Base-by-base conservation (phyloP, 2,888 invertebrate species). In the Polia nebulosa region DNA sequence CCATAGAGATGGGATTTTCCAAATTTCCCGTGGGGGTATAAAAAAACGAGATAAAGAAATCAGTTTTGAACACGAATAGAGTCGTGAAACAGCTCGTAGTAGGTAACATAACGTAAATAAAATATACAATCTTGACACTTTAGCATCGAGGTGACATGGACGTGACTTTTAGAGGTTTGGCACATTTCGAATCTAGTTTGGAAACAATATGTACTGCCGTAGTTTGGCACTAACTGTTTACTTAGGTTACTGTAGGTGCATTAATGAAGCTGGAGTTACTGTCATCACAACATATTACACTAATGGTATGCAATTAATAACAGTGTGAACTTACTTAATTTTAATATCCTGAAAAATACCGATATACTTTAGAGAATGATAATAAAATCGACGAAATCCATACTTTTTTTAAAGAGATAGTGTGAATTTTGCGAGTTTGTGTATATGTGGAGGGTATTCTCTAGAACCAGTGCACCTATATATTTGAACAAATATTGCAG, bases 91-190 rank as follows among this genome's bases (percentile, higher is more conserved):
- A 36, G 20, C 32, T 32, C 64, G 45, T 52, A 56, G 51, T 17
- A 29, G 0, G 49, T 62, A 44, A 49, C 47, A 36, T 41, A 47
- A 58, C 45, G 58, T 66, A 59, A 29, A 72, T 63, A 63, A 76
- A 62, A 76, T 62, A 76, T 76, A 63, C 76, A 68, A 72, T 76
- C 77, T 77, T 77, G 77, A 77, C 74, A 77, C 74, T 69, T 72
- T 69, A 34, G 17, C 32, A 55, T 65, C 61, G 51, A 77, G 58
- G 69, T 73, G 49, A 69, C 39, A 53, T 52, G 41, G 27, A 76
- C 77, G 69, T 77, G 77, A 64, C 63, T 77, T 34, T 34, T 45
- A 34, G 27, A 57, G n/a, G 22, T 63, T 77, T 77, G 76, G 76
- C 76, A 77, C 51, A 6, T n/a, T n/a, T n/a, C n/a, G n/a, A n/a